Evolutionary conservation across 2,797 vertebrate genomes (phyloP).

Genomic region (Typhlichthys eigenmanni): DNA sequence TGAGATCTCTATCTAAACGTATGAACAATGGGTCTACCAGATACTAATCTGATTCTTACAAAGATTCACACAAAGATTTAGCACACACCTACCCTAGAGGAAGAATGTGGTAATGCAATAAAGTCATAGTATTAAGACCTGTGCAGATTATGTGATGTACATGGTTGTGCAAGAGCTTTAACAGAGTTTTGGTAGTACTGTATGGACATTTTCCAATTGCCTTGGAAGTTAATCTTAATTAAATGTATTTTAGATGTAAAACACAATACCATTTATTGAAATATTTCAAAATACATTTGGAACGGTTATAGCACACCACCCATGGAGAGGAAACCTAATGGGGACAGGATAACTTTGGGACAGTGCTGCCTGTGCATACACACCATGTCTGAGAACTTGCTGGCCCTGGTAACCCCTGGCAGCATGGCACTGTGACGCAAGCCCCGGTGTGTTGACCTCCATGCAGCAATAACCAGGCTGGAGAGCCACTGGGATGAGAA

Average conservation of each 20-base stretch:
- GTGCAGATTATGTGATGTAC: constrained; percentile 29
- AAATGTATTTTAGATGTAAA: neutral
- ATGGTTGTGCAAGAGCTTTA: constrained; percentile 20
- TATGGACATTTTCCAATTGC: constrained; percentile 6
- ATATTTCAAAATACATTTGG: constrained; percentile 44
- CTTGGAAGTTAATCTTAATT: constrained; percentile 45
- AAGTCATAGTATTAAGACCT: constrained; percentile 34
- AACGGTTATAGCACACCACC: constrained; percentile 28
- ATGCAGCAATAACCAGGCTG: constrained; percentile 64
- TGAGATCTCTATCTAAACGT: neutral
- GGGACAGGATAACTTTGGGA: constrained; percentile 29
- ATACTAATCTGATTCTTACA: neutral
- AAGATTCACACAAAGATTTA: neutral
- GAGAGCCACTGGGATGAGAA: constrained; percentile 61
- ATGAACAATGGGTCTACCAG: neutral
- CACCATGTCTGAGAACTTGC: constrained; percentile 70
- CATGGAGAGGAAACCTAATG: constrained; percentile 26
- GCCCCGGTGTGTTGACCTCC: constrained; percentile 70
- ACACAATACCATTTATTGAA: constrained; percentile 22
- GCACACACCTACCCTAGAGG: constrained; percentile 40
- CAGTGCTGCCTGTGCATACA: constrained; percentile 18
- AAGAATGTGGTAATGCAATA: constrained; percentile 34
- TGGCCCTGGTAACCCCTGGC: constrained; percentile 77
- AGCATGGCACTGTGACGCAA: constrained; percentile 62
- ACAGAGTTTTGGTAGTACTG: neutral